phyloP scores from a whole-genome alignment of 2,113 vertebrate genomes.

The Dromaius novaehollandiae region DNA sequence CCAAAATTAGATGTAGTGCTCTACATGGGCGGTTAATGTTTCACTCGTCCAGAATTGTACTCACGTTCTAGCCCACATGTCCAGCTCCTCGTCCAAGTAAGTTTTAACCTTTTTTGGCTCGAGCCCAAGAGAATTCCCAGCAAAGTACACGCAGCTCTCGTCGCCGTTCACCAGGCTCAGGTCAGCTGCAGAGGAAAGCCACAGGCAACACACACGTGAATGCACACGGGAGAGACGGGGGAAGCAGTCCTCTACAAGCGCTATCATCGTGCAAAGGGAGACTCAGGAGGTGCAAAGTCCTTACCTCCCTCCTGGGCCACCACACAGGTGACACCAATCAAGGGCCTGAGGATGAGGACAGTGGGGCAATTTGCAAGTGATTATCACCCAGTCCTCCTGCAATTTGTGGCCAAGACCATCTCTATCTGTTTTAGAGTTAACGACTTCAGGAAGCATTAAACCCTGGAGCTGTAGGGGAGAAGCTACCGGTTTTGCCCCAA shows the following conservation, averaged over 20 bases:
- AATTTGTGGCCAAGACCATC: not conserved
- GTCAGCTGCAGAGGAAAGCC: constrained; percentile 77
- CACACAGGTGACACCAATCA: not conserved
- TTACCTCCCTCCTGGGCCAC: not conserved
- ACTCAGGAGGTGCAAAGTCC: not conserved
- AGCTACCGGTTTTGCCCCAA: not conserved
- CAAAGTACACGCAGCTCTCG: constrained; percentile 86
- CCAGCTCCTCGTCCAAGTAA: constrained; percentile 90
- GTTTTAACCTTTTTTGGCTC: constrained; percentile 85
- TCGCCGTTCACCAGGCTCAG: constrained; percentile 78
- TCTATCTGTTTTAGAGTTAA: not conserved
- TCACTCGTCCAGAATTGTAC: not conserved
- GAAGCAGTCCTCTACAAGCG: not conserved
- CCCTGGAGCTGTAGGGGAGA: not conserved
- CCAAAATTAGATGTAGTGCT: not conserved
- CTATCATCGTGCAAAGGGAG: no score
- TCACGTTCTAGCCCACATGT: constrained; percentile 92
- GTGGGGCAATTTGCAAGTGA: fast-evolving
- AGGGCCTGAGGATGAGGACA: not conserved
- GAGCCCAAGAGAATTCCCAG: constrained; percentile 92
- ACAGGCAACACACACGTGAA: fast-evolving
- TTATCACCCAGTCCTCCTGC: not conserved
- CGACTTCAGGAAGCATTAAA: not conserved
- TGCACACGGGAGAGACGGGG: not conserved
- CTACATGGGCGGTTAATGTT: no score